Evolutionary conservation across 2,888 invertebrate genomes (phyloP).

Genomic region (Gryllus longicercus): DNA sequence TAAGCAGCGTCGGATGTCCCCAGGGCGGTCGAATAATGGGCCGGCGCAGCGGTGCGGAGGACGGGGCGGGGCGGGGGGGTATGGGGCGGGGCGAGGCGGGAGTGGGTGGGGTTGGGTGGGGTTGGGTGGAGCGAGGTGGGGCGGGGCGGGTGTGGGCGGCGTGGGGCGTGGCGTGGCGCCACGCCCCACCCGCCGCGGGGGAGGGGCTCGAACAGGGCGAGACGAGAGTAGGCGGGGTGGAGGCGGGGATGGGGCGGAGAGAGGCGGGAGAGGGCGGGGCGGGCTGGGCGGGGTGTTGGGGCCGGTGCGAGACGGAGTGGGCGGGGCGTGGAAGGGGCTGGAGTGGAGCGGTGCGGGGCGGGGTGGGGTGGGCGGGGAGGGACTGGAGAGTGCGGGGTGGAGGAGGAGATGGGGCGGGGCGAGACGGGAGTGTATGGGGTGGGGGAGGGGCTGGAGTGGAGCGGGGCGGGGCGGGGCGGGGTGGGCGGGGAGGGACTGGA

Average conservation of each 20-base stretch:
- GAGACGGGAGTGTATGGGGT: background rate
- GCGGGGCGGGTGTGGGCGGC: background rate
- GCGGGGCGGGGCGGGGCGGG: background rate
- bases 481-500: background rate
- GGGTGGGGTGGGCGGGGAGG: background rate
- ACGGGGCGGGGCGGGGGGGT: background rate
- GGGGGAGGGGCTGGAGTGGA: background rate
- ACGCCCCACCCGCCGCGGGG: background rate
- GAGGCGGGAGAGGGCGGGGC: background rate
- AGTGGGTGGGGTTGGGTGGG: background rate
- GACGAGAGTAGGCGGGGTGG: background rate
- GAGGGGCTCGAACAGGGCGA: background rate
- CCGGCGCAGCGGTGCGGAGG: background rate
- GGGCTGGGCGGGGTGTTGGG: background rate
- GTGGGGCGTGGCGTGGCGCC: background rate
- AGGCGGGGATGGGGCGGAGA: fast-evolving
- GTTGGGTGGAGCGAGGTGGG: background rate
- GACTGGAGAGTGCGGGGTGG: no score
- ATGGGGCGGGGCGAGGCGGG: background rate
- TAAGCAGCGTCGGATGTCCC: background rate
- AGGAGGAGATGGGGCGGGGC: background rate
- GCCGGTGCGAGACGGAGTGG: no score
- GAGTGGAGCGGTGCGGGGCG: background rate
- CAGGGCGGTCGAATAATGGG: background rate
- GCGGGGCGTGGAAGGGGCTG: background rate